Base-by-base conservation (phyloP, 2,113 vertebrate species). In the Chrysochloris asiatica region DNA sequence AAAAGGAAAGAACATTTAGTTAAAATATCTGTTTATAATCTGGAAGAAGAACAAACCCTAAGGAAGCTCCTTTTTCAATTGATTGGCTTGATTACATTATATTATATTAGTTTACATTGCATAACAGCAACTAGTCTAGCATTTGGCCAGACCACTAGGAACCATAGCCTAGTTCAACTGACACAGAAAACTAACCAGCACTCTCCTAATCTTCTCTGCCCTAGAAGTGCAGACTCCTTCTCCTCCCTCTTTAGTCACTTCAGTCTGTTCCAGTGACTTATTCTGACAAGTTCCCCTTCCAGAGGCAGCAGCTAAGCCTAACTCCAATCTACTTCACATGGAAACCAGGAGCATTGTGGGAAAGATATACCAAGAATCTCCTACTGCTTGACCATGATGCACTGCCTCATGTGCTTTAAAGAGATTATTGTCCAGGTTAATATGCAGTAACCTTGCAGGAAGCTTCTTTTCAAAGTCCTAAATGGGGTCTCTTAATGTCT, bases 381-480 rank as follows among this genome's bases (percentile, higher is more conserved):
- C 1, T 6, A 22, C 19, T 8, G 17, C n/a, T 36, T 13, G 28
- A 19, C 21, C 7, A 0, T 8, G 8, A 24, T 4, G 7, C 24
- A 59, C 38, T 11, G 52, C 17, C 16, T n/a, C 12, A 0, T 16
- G 10, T 26, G 30, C 54, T 85, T 36, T 41, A 6, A 14, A 52
- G 50, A 59, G 17, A 17, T 56, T 61, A 30, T 19, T 86, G 30
- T 43, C 28, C 21, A 24, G 4, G 2, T 59, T 21, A 50, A 45
- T 26, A 45, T 4, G 13, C 36, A 10, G 33, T n/a, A 30, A 4
- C 41, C 52, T 67, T 4, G 1, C 22, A 71, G 38, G 61, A 87
- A 45, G 28, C n/a, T 24, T 4, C 47, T 72, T 2, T 26, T 1
- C 33, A 28, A n/a, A 81, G 24, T 8, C 33, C 30, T 71, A 22